Percentiles rank a stretch among this genome's conserved stretches.
These are phyloP conservation scores for Mizuhopecten yessoensis DNA, from an alignment of 1,140 invertebrate genomes.

Conservation along the genomic window DNA sequence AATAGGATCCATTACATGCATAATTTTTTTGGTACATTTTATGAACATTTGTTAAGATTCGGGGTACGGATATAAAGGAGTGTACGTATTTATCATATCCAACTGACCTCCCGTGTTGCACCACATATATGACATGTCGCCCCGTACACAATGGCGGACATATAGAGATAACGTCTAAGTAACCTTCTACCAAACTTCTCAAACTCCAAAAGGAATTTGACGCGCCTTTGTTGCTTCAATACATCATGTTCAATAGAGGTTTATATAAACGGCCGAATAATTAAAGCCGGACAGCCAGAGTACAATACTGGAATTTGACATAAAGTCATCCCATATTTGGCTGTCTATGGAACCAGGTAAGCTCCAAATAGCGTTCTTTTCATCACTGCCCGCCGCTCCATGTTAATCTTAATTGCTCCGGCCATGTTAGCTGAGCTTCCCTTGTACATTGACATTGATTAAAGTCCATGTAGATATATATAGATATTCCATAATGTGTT, in stretches of 20 bases:
- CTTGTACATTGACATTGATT: constrained; percentile 4
- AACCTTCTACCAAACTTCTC: not conserved
- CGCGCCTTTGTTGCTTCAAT: constrained; percentile 31
- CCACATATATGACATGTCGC: not conserved
- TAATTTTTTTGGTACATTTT: too few relatives aligned
- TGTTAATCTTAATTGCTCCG: constrained; percentile 14
- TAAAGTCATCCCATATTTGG: not conserved
- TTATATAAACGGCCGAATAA: constrained; percentile 4
- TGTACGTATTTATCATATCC: not conserved
- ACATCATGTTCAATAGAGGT: not conserved
- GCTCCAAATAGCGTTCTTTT: not conserved
- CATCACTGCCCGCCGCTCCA: not conserved
- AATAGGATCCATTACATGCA: too few relatives aligned
- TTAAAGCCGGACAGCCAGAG: not conserved
- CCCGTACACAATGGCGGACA: not conserved
- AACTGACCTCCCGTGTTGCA: not conserved
- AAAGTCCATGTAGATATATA: not conserved
- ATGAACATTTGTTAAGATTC: too few relatives aligned
- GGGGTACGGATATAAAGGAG: not conserved
- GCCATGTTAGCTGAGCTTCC: not conserved
- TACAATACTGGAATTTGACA: constrained; percentile 27
- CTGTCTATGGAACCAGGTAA: not conserved
- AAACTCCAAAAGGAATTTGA: not conserved
- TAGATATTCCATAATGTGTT: not conserved
- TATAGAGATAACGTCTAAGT: not conserved